Evolutionary conservation across 1,140 invertebrate species (phyloP), one percentile per base, ranked within the genome.

Genomic region (Anoplolepis gracilipes): DNA sequence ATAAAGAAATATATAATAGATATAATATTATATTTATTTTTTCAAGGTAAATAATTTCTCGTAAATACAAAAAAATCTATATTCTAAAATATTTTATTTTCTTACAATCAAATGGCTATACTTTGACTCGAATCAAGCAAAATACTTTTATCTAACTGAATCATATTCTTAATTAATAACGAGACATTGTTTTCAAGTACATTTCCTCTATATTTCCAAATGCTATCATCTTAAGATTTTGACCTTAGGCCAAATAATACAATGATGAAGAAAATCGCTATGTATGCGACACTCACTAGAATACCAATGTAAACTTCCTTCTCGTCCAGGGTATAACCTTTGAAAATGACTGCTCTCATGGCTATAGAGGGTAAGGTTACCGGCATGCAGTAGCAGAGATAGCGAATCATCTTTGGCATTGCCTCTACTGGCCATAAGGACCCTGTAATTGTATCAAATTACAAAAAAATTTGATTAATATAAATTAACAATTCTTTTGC

Each of bases 371-470:
- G 96, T 36, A 97, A 90, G 4, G 97, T 97, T 85, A 97, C 97
- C 0, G 97, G 97, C 1, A 97, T 92, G 0, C 92, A 91, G 10
- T 95, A 92, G 0, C 97, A 22, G 97, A 65, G 77, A 95, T 95
- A n/a, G 30, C 95, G 93, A 0, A 97, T 91, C 0, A 92, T 89
- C n/a, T 87, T 86, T 1, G 97, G 96, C 96, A 97, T 97, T 8
- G 96, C 97, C 93, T 99, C 97, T n/a, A 98, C 87, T 0, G 98
- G 98, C 98, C 98, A 99, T 22, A 99, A 95, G n/a, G 98, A 96
- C 87, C 98, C 98, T 98, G n/a, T n/a, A 10, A 85, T 59, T 73
- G 46, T 28, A 25, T 46, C 1, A 72, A 59, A 28, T 82, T 57
- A 82, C 3, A n/a, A 25, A 19, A 55, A 36, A 69, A 36, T 25